Base-by-base conservation (phyloP, 2,113 vertebrate genomes). In the Dromaius novaehollandiae region DNA sequence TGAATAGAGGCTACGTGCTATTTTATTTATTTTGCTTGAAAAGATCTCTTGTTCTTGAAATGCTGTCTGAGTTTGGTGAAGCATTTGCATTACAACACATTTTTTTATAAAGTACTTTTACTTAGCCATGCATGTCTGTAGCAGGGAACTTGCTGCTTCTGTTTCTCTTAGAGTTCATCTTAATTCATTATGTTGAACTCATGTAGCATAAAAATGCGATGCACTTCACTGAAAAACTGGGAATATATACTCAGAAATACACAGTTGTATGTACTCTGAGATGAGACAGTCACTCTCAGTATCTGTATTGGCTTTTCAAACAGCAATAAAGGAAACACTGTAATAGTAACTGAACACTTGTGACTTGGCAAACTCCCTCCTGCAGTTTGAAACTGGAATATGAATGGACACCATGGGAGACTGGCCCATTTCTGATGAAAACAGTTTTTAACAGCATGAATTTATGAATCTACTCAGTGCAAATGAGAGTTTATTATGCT, bases 401-500 rank as follows among this genome's bases (percentile, higher is more conserved):
- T 91, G 94, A 97, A 96, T 51, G 94, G 97, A 97, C 97, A 84
- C 95, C 69, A 32, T 92, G 82, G 98, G 97, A 92, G 94, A 81
- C 69, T 70, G 78, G 94, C 96, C 96, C 79, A 71, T 94, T 90
- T 94, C 91, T 97, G 94, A 95, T 97, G 96, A 90, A 98, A 97
- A 96, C 97, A 95, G 91, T 94, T 97, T 98, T 97, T 97, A 98
- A 91, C 97, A 98, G 97, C 94, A 2, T 96, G 97, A 97, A 95
- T 98, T 98, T 97, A 96, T 98, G 97, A 98, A 97, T 96, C 88
- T 94, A 58, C 88, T 97, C 93, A 91, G 92, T 95, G 95, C 95
- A 98, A 98, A 98, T 95, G 95, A 98, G 95, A 81, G 82, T 96
- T 96, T 97, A 95, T 98, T 97, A 98, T 97, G 91, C 97, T 95